Conservation (phyloP, 2,113 vertebrate genomes). For the Orycteropus afer region DNA sequence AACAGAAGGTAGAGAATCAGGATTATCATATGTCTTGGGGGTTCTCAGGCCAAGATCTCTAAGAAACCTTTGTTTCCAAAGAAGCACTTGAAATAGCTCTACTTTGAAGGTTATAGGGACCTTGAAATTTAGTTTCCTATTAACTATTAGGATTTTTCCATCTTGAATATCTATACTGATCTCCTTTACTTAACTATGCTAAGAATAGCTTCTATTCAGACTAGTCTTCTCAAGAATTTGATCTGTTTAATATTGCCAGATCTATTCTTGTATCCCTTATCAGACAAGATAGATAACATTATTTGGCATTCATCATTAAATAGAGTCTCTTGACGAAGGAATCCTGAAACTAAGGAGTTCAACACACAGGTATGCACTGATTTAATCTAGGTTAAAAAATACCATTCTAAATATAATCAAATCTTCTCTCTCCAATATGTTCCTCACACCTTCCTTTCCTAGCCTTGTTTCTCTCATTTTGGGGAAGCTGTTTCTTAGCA, state of each 20-base stretch:
- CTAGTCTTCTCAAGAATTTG: constrained; percentile 51
- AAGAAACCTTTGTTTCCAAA: neutral
- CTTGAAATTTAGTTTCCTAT: constrained; percentile 64
- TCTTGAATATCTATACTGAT: constrained; percentile 61
- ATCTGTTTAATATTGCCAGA: constrained; percentile 74
- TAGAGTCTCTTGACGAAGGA: constrained; percentile 29
- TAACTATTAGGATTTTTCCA: constrained; percentile 45
- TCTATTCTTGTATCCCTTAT: constrained; percentile 25
- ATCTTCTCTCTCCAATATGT: neutral
- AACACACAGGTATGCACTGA: constrained; percentile 1
- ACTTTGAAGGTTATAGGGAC: constrained; percentile 61
- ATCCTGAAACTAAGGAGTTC: constrained; percentile 29
- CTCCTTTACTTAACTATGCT: constrained; percentile 55
- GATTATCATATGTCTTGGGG: neutral
- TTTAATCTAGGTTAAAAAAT: constrained; percentile 33
- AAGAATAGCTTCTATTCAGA: constrained; percentile 69
- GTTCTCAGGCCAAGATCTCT: neutral
- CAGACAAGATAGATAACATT: constrained; percentile 39
- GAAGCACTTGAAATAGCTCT: neutral
- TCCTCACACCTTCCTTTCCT: neutral
- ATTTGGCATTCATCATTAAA: constrained; percentile 54
- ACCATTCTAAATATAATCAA: constrained; percentile 44
- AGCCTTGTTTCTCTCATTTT: neutral
- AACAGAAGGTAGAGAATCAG: accelerated
- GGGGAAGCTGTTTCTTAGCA: constrained; percentile 19